Conservation (phyloP, 2,113 vertebrate species). For the Crotalus helleri region DNA sequence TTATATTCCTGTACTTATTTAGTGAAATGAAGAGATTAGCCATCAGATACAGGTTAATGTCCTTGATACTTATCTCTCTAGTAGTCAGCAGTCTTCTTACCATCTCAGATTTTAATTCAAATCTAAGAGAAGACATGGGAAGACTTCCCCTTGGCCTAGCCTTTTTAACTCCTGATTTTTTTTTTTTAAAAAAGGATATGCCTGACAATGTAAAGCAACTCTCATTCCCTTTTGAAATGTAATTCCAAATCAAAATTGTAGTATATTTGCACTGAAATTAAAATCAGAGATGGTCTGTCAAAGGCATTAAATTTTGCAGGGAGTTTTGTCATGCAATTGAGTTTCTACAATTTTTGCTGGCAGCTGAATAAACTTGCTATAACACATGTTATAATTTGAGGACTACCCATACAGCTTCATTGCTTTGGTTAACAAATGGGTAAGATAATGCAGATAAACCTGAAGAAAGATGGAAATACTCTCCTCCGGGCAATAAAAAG, state of each 20-base stretch:
- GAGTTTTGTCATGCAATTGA: background rate
- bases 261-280: background rate
- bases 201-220: background rate
- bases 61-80: background rate
- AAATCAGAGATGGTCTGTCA: background rate
- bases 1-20: background rate
- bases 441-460: background rate
- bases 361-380: background rate
- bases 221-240: background rate
- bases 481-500: background rate
- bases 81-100: background rate
- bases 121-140: background rate
- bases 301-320: background rate
- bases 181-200: background rate
- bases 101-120: background rate
- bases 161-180: background rate
- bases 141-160: background rate
- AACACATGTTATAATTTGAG: too few relatives aligned
- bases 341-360: background rate
- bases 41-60: background rate
- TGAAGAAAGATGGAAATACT: background rate
- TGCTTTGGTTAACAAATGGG: conserved; percentile 9
- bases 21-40: background rate
- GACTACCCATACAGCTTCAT: background rate
- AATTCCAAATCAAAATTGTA: background rate